Percentiles rank a stretch among this genome's conserved stretches.
Conservation (phyloP, 2,888 invertebrate species). For the Archaeoteleia sp. region DNA sequence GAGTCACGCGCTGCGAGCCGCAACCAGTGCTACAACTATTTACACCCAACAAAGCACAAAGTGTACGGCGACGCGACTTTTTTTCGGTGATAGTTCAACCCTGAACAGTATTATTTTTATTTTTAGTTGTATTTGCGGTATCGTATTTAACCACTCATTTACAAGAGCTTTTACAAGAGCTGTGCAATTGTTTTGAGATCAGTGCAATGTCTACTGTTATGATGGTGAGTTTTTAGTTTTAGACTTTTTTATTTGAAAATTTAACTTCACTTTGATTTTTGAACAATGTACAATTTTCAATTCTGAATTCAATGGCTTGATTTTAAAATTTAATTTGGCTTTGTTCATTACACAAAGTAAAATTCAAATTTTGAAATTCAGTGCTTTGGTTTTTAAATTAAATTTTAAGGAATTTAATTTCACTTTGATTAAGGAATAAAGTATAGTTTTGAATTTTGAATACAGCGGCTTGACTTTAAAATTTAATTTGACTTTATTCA, state of each 20-base stretch:
- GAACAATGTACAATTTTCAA: no score
- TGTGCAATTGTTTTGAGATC: constrained; percentile 18
- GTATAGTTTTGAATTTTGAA: no score
- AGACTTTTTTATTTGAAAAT: no score
- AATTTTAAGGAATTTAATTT: neutral
- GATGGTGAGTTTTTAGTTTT: constrained; percentile 63
- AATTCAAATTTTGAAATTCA: neutral
- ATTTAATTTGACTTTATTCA: no score
- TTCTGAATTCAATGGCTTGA: no score
- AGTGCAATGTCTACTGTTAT: constrained; percentile 65
- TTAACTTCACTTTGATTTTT: no score
- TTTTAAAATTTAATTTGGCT: no score
- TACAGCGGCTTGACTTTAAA: no score
- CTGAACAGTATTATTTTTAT: constrained; percentile 58
- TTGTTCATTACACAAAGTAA: neutral
- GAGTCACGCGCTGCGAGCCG: constrained; percentile 60
- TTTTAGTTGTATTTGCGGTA: constrained; percentile 27
- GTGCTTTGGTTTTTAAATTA: neutral
- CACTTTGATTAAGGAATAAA: no score
- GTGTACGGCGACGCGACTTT: constrained; percentile 31
- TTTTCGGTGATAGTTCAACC: constrained; percentile 32
- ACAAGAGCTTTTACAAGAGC: constrained; percentile 27
- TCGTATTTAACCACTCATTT: no score
- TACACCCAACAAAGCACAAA: constrained; percentile 34
- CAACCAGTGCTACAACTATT: no score